phyloP scores from a whole-genome alignment of 2,888 invertebrate genomes.

The Drosophila limbata region DNA sequence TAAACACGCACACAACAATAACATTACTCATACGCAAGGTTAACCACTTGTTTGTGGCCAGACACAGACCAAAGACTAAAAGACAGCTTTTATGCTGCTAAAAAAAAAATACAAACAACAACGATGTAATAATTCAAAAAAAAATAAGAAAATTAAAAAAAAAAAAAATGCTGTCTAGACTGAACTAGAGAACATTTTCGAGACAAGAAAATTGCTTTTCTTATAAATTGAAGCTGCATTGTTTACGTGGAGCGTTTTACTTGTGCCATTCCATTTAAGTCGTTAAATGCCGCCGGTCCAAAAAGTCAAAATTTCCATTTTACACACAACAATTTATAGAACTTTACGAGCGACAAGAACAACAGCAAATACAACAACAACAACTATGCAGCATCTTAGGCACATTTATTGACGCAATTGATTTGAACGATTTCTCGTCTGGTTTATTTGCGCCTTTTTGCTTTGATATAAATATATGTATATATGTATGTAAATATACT shows the following conservation, averaged over 20 bases:
- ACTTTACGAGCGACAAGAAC: conserved; percentile 60
- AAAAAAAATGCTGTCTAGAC: conserved; percentile 55
- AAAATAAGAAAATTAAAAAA: conserved; percentile 1
- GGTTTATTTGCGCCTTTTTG: conserved; percentile 61
- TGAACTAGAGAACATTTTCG: conserved; percentile 31
- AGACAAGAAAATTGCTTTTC: conserved; percentile 31
- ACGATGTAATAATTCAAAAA: conserved; percentile 44
- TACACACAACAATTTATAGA: conserved; percentile 50
- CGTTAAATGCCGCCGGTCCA: conserved; percentile 62
- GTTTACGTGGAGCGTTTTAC: conserved; percentile 46
- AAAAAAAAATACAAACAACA: conserved; percentile 17
- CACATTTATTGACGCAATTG: conserved; percentile 78
- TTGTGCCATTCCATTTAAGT: conserved; percentile 61
- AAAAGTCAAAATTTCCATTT: conserved; percentile 57
- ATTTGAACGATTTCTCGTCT: conserved; percentile 58
- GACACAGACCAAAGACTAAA: conserved; percentile 30
- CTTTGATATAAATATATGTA: conserved; percentile 28
- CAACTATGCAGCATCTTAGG: conserved; percentile 51
- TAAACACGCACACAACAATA: conserved; percentile 28
- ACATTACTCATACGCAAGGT: conserved; percentile 78
- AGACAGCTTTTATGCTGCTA: not conserved
- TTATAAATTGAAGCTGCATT: conserved; percentile 24
- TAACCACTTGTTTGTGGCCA: conserved; percentile 61
- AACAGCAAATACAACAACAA: conserved; percentile 21
- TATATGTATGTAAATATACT: conserved; percentile 16